Base-by-base conservation (phyloP, 23 tunicate genomes). In the Clavelina lepadiformis region DNA sequence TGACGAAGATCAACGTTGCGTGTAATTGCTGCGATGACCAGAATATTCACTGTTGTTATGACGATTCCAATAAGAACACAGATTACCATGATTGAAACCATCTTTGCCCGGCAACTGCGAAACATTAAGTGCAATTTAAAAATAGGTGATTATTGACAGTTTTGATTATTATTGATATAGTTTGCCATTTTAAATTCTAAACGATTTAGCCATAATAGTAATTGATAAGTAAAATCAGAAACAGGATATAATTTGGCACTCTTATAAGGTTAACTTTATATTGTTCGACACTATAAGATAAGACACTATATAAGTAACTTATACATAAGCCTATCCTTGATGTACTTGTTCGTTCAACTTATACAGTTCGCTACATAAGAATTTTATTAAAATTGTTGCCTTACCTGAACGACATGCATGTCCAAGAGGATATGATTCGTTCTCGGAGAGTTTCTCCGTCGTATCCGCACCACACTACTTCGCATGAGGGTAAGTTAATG, bases 391-490 rank as follows among this genome's bases (percentile, higher is more conserved):
- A 15, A n/a, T n/a, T n/a, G 30, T 2, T 51, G 6, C 57, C 85
- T 72, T 65, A 86, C 95, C 70, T 38, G 25, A 11, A 27, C 8
- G 78, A 28, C 80, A 86, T 71, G 70, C 84, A 70, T 3, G 69
- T 62, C 95, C 95, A 86, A 0, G 80, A 68, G 5, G 95, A 66
- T 1, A 77, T 75, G 30, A 30, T 21, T 22, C 71, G 26, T 21
- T 57, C 35, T 32, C 63, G 63, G 13, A 74, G 45, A 5, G 65
- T 57, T 2, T 65, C 69, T 2, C 71, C 68, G 21, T 75, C 77
- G 37, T 44, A 52, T 38, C 95, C 95, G 33, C 77, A 70, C 95
- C 85, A 86, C 34, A 38, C 58, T 7, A 80, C 33, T 2, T 67
- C 80, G 38, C 95, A 86, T 26, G 69, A 71, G 6, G 95, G 95